phyloP scores from a whole-genome alignment of 2,797 vertebrate genomes.

The Sebastes vulpes region DNA sequence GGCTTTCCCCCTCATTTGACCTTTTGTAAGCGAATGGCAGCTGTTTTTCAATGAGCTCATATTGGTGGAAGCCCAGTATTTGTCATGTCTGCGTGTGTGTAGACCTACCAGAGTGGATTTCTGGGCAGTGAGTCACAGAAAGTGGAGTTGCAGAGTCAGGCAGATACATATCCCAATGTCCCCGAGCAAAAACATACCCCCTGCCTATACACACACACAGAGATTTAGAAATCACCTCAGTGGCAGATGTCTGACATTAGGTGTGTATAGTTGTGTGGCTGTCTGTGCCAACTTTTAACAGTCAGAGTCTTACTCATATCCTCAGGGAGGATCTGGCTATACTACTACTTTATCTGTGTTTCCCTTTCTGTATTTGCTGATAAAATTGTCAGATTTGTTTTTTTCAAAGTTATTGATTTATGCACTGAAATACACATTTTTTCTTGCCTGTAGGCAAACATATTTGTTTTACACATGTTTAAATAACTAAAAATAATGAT shows the following conservation, averaged over 20 bases:
- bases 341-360: background rate
- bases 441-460: too few species aligned
- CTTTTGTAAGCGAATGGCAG: conserved; percentile 63
- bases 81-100: conserved; percentile 61
- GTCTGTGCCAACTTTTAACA: background rate
- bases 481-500: background rate
- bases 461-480: background rate
- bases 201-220: background rate
- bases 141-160: conserved; percentile 73
- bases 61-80: conserved; percentile 72
- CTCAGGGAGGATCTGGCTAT: background rate
- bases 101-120: conserved; percentile 62
- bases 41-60: conserved; percentile 80
- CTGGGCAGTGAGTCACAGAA: conserved; percentile 70
- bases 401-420: too few species aligned
- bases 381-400: background rate
- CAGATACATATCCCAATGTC: conserved; percentile 66
- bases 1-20: conserved; percentile 57
- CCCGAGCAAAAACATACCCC: conserved; percentile 47
- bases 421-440: too few species aligned
- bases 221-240: conserved; percentile 24
- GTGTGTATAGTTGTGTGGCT: background rate
- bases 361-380: background rate
- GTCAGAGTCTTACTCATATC: background rate
- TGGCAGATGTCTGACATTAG: conserved; percentile 17